Evolutionary conservation across 2,888 invertebrate species (phyloP).

Genomic region (Cosmorhoe ocellata): DNA sequence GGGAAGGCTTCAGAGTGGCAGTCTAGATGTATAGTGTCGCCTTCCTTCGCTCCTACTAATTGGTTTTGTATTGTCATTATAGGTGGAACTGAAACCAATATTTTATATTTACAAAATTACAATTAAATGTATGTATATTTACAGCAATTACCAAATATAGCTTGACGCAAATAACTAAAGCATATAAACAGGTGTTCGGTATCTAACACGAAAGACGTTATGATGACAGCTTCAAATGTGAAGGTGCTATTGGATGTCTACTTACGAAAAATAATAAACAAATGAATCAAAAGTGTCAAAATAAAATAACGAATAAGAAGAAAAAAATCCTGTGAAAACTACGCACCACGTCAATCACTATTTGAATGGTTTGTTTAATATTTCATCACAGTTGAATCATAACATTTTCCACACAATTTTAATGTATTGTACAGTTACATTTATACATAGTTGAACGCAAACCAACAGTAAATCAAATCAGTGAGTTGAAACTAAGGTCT

Average conservation of each 20-base stretch:
- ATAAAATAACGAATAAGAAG: not conserved
- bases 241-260: too few relatives aligned
- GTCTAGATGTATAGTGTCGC: constrained; percentile 86
- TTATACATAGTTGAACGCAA: constrained; percentile 5
- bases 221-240: too few relatives aligned
- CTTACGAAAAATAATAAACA: too few relatives aligned
- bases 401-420: not conserved
- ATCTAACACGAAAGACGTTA: too few relatives aligned
- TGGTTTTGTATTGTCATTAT: constrained; percentile 91
- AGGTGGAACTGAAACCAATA: constrained; percentile 85
- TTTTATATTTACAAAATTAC: too few relatives aligned
- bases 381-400: not conserved
- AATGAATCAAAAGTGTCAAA: too few relatives aligned
- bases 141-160: too few relatives aligned
- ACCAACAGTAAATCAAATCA: constrained; percentile 23
- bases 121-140: too few relatives aligned
- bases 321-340: not conserved
- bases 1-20: constrained; percentile 90
- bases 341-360: too few relatives aligned
- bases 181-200: too few relatives aligned
- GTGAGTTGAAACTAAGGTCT: constrained; percentile 21
- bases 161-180: too few relatives aligned
- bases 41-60: constrained; percentile 87
- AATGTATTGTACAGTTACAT: too few relatives aligned
- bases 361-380: not conserved